Base-by-base conservation (phyloP, 2,888 invertebrate genomes). In the Deladenus siricidicola region DNA sequence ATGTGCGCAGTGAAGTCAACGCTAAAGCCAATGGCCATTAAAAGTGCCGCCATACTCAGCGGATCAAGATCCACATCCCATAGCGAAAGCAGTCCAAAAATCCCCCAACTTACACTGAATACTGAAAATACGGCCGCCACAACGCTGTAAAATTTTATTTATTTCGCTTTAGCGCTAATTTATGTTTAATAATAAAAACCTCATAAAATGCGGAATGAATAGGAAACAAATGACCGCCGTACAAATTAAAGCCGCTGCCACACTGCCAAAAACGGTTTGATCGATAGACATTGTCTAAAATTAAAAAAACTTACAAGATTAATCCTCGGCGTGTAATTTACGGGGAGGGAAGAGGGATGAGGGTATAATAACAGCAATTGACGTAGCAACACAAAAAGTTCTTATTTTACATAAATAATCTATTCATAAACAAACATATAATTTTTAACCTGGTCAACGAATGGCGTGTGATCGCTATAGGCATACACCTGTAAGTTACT, bases 51-150 rank as follows among this genome's bases (percentile, higher is more conserved):
- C 66, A 65, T 70, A n/a, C 73, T 75, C 54, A 78, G 75, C 0
- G 78, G 76, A 61, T 78, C 78, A 56, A 78, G 59, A 48, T 78
- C 78, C 34, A 78, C 69, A 45, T 69, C 66, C 69, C 72, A 70
- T 54, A 72, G 72, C 19, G 69, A 71, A 14, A 78, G 66, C 51
- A 70, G 65, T 10, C 72, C 71, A 47, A 72, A 69, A 42, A 69
- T 65, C 19, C 71, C 72, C 45, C 64, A 71, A 23, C 63, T 62
- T 24, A 65, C 66, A 51, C 65, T 62, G 56, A 74, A 68, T 1
- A 74, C 75, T 1, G 71, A 69, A 44, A 70, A 70, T 4, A 71
- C 71, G 19, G 74, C 75, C 6, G 67, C 65, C 2, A 70, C 44
- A 23, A 72, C 65, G 39, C 60, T 60, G 45, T 30, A 56, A 29